Conservation (phyloP, 2,113 vertebrate species). For the Halichoerus grypus region DNA sequence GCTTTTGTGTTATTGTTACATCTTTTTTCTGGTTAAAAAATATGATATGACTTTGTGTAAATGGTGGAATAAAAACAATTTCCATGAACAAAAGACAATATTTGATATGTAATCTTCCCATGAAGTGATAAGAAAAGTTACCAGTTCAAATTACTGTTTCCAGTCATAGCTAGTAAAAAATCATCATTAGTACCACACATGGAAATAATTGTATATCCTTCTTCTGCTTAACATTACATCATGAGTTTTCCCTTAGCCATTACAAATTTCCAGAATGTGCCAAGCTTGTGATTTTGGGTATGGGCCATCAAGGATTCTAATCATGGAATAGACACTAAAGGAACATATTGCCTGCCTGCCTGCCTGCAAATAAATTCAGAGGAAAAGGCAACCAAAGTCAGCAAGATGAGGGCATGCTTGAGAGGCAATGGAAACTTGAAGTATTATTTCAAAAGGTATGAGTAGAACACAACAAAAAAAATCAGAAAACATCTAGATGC, state of each 20-base stretch:
- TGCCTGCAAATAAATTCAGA: not conserved
- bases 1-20: not conserved
- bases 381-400: conserved; percentile 4
- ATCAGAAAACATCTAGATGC: not conserved
- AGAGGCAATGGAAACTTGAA: not conserved
- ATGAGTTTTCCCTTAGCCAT: conserved; percentile 52
- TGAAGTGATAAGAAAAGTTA: conserved; percentile 23
- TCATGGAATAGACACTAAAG: not conserved
- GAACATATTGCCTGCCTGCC: not conserved
- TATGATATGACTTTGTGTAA: not conserved
- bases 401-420: not conserved
- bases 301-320: not conserved
- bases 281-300: conserved; percentile 45
- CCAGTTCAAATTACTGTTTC: not conserved
- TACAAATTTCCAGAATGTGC: conserved; percentile 45
- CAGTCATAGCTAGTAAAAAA: conserved; percentile 12
- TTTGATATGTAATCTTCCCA: not conserved
- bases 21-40: conserved; percentile 17
- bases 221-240: conserved; percentile 58
- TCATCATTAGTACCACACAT: conserved; percentile 54
- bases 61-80: conserved; percentile 31
- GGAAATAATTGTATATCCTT: conserved; percentile 47
- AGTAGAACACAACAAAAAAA: not conserved
- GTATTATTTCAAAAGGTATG: not conserved
- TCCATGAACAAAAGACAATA: conserved; percentile 11